Evolutionary conservation across 1,140 invertebrate genomes (phyloP).

Genomic region (Drosophila nannoptera): DNA sequence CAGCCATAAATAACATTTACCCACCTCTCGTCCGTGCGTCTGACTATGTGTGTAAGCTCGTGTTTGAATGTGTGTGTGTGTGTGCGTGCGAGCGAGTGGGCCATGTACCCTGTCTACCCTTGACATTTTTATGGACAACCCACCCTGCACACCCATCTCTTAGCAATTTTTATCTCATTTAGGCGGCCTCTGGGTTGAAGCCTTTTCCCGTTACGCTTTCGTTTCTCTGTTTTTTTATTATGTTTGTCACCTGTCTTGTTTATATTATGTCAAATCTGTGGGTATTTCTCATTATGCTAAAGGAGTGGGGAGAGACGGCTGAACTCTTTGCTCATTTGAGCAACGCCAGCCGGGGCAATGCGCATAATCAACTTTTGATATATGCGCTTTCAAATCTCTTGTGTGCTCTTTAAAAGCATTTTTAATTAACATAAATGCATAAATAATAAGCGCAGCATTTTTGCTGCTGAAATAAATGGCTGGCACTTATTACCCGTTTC

Average conservation of each 20-base stretch:
- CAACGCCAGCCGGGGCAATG: conserved; percentile 23
- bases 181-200: conserved; percentile 42
- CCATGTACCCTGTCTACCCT: conserved; percentile 46
- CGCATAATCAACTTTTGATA: conserved; percentile 76
- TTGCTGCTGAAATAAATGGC: conserved; percentile 49
- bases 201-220: conserved; percentile 25
- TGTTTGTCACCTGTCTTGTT: conserved; percentile 73
- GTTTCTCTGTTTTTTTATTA: conserved; percentile 41
- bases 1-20: conserved; percentile 76
- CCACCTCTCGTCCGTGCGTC: conserved; percentile 27
- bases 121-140: conserved; percentile 67
- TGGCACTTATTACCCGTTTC: conserved; percentile 49
- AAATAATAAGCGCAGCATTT: conserved; percentile 64
- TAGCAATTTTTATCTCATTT: conserved; percentile 45
- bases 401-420: conserved; percentile 73
- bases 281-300: conserved; percentile 59
- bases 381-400: conserved; percentile 71
- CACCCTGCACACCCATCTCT: conserved; percentile 31
- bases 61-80: conserved; percentile 10
- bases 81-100: conserved; percentile 7
- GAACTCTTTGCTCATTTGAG: conserved; percentile 46
- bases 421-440: conserved; percentile 77
- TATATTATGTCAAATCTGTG: conserved; percentile 72
- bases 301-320: not conserved
- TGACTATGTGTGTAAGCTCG: conserved; percentile 15